Evolutionary conservation across 2,888 invertebrate species (phyloP), one percentile per base, ranked within the genome.

Genomic region (Cepaea hortensis): DNA sequence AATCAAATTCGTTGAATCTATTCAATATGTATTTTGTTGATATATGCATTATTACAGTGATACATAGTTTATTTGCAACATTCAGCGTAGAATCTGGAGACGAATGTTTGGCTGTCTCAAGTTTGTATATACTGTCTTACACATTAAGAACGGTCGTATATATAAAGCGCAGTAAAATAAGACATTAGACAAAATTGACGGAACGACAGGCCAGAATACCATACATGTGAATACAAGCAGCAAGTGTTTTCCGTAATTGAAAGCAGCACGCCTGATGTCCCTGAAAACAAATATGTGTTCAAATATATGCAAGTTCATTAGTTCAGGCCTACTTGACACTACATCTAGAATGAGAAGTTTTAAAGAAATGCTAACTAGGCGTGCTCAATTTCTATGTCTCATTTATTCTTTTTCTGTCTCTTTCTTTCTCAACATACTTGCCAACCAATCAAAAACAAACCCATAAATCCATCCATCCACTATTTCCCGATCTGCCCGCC

Each of bases 101-200:
- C 18, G 50, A 50, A 50, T 50, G 18, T 76, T 76, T 5, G 48
- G 35, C 35, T 35, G 6, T 76, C 65, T 46, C 18, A 81, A 35
- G 46, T 86, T 86, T 75, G 7, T n/a, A n/a, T 68, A 76, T 6
- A 86, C 65, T 68, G 61, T 62, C n/a, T 7, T 50, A 35, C 50
- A 83, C 9, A 70, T 48, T 46, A 84, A 77, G 7, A 88, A 20
- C 61, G 92, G 92, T 9, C 91, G 90, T 81, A 91, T 88, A 87
- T 91, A 92, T n/a, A 93, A 75, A 23, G 90, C 90, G 61, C 89
- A 87, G 81, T 92, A 92, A 86, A 93, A 92, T 83, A 91, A 88
- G 81, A 90, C 88, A 88, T 92, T 91, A 90, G 91, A 91, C 72
- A 92, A 82, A 85, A 92, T 88, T 4, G 89, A 88, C 15, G 93